A percentile compares a stretch with the other conserved stretches of the same genome.
phyloP scores from a whole-genome alignment of 1,140 invertebrate genomes.

The Scaptomyza hsui region DNA sequence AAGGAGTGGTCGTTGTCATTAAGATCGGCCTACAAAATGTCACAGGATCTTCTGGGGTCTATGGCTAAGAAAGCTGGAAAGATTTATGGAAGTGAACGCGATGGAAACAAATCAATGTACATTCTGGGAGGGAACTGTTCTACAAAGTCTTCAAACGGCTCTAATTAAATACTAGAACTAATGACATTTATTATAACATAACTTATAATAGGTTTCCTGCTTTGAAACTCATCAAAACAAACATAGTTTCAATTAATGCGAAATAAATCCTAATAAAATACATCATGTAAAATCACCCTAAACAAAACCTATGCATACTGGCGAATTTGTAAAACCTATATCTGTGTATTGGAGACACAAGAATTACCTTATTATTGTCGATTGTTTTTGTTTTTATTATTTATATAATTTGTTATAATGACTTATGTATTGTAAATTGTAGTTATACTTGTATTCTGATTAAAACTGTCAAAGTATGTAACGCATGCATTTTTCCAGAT shows the following conservation, averaged over 20 bases:
- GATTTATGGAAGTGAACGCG: slow-evolving; percentile 94
- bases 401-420: slow-evolving; percentile 10
- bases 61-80: slow-evolving; percentile 98
- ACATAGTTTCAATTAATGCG: slow-evolving; percentile 36
- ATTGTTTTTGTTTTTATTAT: not conserved
- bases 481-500: slow-evolving; percentile 7
- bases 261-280: slow-evolving; percentile 36
- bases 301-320: slow-evolving; percentile 18
- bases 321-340: slow-evolving; percentile 18
- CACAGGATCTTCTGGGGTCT: slow-evolving; percentile 94
- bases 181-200: slow-evolving; percentile 46
- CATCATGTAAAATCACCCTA: slow-evolving; percentile 37
- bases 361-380: slow-evolving; percentile 1
- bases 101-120: slow-evolving; percentile 78
- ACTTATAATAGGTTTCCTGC: slow-evolving; percentile 52
- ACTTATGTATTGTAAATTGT: slow-evolving; percentile 27
- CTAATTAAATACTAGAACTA: slow-evolving; percentile 68
- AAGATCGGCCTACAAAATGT: slow-evolving; percentile 95
- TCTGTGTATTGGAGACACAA: slow-evolving; percentile 12
- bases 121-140: slow-evolving; percentile 76
- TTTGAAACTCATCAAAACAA: slow-evolving; percentile 45
- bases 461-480: slow-evolving; percentile 14
- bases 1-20: slow-evolving; percentile 97
- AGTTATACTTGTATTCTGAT: slow-evolving; percentile 15
- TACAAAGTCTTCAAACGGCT: slow-evolving; percentile 78